A percentile compares a stretch with the other conserved stretches of the same genome.
phyloP scores from a whole-genome alignment of 2,888 invertebrate genomes.

The Drosophila anomalata region DNA sequence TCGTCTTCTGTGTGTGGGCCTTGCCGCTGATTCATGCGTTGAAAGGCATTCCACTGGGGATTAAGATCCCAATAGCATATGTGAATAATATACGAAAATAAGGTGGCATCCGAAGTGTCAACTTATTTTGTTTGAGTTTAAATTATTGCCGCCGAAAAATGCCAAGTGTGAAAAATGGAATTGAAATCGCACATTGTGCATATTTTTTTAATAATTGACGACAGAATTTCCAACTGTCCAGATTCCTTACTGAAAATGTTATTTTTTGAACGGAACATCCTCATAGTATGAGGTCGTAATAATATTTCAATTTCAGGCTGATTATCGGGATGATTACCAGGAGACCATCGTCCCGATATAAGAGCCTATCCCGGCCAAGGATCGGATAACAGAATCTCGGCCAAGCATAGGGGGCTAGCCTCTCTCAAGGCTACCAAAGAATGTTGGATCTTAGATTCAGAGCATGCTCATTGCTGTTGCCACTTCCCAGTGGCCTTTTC shows the following conservation, averaged over 20 bases:
- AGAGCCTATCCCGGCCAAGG: too few species aligned
- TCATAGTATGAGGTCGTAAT: background rate
- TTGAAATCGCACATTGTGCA: background rate
- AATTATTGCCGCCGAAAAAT: conserved; percentile 1
- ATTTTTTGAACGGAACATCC: background rate
- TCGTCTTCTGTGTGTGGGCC: conserved; percentile 22
- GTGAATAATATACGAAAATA: conserved; percentile 1
- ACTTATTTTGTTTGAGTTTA: conserved; percentile 2
- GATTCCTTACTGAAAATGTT: background rate
- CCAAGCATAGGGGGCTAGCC: too few species aligned
- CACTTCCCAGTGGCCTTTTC: conserved; percentile 21
- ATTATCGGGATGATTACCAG: too few species aligned
- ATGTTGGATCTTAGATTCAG: background rate
- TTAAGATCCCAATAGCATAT: conserved; percentile 22
- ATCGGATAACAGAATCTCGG: too few species aligned
- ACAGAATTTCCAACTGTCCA: background rate
- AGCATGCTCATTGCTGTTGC: background rate
- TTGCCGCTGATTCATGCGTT: conserved; percentile 23
- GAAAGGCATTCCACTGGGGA: conserved; percentile 30
- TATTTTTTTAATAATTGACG: background rate
- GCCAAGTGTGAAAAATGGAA: conserved; percentile 3
- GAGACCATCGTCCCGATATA: too few species aligned
- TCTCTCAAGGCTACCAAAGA: too few species aligned
- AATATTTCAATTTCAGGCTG: background rate
- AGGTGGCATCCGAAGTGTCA: conserved; percentile 3